Evolutionary conservation across 2,888 invertebrate genomes (phyloP).

Genomic region (Troglohyphantes excavatus): DNA sequence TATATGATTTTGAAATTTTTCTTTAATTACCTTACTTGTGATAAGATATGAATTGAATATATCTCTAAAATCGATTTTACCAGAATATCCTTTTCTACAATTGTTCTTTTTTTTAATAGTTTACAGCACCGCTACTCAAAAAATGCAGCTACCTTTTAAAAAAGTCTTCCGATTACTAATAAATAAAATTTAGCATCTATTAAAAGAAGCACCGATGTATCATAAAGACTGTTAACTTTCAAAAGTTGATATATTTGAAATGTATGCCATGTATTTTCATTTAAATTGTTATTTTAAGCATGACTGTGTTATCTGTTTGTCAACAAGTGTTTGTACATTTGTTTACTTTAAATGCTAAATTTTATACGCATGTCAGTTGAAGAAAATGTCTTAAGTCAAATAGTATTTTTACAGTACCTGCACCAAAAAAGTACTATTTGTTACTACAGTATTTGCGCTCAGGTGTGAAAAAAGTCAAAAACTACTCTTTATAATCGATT

Average conservation of each 20-base stretch:
- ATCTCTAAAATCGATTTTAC: too few relatives aligned
- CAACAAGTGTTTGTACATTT: constrained; percentile 17
- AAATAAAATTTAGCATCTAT: constrained; percentile 33
- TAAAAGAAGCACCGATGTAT: constrained; percentile 35
- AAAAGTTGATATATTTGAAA: constrained; percentile 10
- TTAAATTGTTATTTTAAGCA: constrained; percentile 33
- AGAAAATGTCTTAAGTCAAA: neutral
- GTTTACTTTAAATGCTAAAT: neutral
- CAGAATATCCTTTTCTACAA: too few relatives aligned
- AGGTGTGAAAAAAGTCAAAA: neutral
- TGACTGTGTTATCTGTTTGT: constrained; percentile 23
- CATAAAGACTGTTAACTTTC: constrained; percentile 2
- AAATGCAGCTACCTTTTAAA: too few relatives aligned
- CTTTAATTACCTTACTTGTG: too few relatives aligned
- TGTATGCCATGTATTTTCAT: constrained; percentile 35
- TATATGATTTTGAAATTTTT: too few relatives aligned
- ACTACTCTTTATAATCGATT: too few relatives aligned
- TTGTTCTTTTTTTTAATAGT: too few relatives aligned
- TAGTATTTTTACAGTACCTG: constrained; percentile 25
- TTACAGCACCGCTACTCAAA: too few relatives aligned
- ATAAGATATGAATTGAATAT: too few relatives aligned
- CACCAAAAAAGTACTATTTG: constrained; percentile 9
- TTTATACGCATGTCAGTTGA: constrained; percentile 10
- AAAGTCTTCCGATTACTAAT: neutral
- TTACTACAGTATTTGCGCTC: too few relatives aligned